Conservation (phyloP, 2,888 invertebrate genomes). For the Sylvicola cinctus region DNA sequence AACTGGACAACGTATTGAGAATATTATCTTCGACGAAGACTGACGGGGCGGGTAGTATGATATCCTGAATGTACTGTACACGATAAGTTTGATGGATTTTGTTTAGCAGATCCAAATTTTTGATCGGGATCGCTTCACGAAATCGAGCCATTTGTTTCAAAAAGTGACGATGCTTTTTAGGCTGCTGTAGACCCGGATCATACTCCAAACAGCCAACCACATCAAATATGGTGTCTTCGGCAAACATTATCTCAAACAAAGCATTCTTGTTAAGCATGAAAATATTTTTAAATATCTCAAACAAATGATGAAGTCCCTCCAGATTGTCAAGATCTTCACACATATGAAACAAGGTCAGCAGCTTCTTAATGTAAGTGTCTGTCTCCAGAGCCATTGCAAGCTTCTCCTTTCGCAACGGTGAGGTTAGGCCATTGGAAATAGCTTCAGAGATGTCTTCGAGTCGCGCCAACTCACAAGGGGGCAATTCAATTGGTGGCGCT, state of each 20-base stretch:
- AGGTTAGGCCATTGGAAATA: conserved; percentile 69
- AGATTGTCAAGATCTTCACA: conserved; percentile 94
- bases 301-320: conserved; percentile 85
- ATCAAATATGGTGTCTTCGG: conserved; percentile 90
- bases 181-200: conserved; percentile 70
- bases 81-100: conserved; percentile 99
- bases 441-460: conserved; percentile 90
- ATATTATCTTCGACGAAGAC: conserved; percentile 99
- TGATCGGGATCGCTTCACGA: conserved; percentile 85
- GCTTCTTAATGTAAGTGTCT: conserved; percentile 87
- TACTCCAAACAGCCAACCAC: conserved; percentile 97
- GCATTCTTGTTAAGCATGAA: conserved; percentile 96
- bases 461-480: conserved; percentile 82
- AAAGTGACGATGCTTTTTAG: conserved; percentile 90
- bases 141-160: conserved; percentile 80
- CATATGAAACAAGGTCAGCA: conserved; percentile 86
- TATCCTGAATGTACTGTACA: conserved; percentile 98
- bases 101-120: conserved; percentile 79
- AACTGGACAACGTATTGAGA: conserved; percentile 91
- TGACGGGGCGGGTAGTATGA: conserved; percentile 94
- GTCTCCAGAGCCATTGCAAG: conserved; percentile 81
- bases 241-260: conserved; percentile 93
- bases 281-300: conserved; percentile 96
- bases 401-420: conserved; percentile 84
- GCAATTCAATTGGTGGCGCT: conserved; percentile 83